These are phyloP conservation scores for Spinus olivaceus DNA, from an alignment of 2,797 vertebrate genomes.

Conservation along the genomic window DNA sequence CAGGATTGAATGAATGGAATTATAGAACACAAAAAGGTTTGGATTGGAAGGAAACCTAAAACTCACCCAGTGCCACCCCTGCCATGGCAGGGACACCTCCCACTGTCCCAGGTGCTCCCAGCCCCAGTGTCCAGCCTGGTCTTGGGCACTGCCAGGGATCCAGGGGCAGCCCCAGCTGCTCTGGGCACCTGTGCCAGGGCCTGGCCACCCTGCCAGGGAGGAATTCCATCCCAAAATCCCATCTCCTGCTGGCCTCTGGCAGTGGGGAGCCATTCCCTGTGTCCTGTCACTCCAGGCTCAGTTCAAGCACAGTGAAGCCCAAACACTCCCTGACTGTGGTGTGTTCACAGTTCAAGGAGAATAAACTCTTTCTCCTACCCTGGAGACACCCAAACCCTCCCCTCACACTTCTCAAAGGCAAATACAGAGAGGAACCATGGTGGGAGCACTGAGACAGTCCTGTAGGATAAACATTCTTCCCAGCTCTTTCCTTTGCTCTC, in stretches of 20 bases:
- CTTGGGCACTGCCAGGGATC: neutral
- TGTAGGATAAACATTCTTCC: neutral
- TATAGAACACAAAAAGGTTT: neutral
- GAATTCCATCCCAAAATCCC: accelerated
- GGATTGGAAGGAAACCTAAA: neutral
- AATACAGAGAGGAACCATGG: neutral
- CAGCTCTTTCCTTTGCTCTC: neutral
- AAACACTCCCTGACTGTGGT: neutral
- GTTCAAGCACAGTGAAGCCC: neutral
- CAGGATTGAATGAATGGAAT: neutral
- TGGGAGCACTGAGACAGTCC: neutral
- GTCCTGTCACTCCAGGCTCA: neutral
- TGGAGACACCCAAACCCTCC: neutral
- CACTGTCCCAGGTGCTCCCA: neutral
- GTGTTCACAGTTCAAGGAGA: neutral
- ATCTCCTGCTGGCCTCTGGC: neutral
- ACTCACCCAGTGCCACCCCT: no score
- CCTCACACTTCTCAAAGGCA: neutral
- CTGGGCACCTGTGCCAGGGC: neutral
- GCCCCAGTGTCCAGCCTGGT: neutral
- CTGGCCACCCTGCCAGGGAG: accelerated
- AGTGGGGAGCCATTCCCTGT: accelerated
- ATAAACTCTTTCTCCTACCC: neutral
- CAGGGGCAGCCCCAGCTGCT: neutral
- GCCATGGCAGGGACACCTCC: neutral